Base-by-base conservation (phyloP, 2,797 vertebrate species). In the Phalloptychus januarius region DNA sequence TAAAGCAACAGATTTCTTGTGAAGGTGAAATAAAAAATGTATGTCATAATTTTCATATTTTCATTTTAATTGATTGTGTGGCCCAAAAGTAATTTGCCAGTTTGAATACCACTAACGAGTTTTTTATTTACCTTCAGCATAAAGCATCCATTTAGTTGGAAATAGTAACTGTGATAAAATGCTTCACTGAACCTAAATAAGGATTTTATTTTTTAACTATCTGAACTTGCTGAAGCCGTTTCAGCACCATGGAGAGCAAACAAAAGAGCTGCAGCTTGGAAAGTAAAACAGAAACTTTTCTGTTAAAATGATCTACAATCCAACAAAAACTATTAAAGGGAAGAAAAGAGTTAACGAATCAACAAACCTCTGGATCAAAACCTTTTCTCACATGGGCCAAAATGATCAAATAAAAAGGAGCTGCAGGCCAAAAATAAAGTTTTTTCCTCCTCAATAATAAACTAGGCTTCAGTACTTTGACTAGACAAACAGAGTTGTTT, bases 171-270 rank as follows among this genome's bases (percentile, higher is more conserved):
- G 18, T 33, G 10, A 31, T 31, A 8, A 12, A 31, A 7, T 31
- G 44, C 44, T 38, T 33, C 18, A 46, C 28, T n/a, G 40, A 70
- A 28, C 67, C 6, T 15, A 2, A n/a, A 44, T 28, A 8, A 70
- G 40, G 40, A 12, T 70, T 70, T 70, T 63, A 31, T 28, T 18
- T 42, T 15, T 65, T 23, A 36, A 28, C 1, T 28, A 61, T 18
- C 2, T 18, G 16, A 38, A 65, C 8, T 38, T 65, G 15, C 33
- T 23, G 10, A 8, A 70, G 25, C 25, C 0, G n/a, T 70, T 70
- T 70, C 67, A 70, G 67, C 40, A 70, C 67, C 67, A 70, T 44
- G 67, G 67, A 70, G 13, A 44, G 67, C 67, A 70, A 15, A 42
- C 65, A 69, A 11, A 63, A 33, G 31, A 2, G 20, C 63, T 58